Evolutionary conservation across 35 echinoderm and acorn worm genomes (phyloP).

Genomic region (Chiridota heheva): DNA sequence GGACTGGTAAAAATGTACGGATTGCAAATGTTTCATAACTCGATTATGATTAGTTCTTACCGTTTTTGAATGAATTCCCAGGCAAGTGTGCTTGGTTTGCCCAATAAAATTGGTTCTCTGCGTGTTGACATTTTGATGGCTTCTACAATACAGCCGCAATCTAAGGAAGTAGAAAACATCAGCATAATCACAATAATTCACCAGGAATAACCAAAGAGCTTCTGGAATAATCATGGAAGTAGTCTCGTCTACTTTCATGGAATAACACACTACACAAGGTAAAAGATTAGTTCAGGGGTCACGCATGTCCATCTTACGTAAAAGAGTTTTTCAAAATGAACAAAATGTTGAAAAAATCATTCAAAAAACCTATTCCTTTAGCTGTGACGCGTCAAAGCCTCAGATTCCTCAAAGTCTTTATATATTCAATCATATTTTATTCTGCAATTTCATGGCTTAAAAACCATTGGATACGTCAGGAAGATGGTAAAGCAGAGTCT

Average conservation of each 20-base stretch:
- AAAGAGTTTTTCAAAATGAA: not conserved
- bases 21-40: too few relatives aligned
- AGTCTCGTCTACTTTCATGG: not conserved
- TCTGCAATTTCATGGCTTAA: too few relatives aligned
- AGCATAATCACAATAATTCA: not conserved
- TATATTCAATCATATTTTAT: too few relatives aligned
- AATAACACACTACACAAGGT: not conserved
- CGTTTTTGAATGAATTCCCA: conserved; percentile 75
- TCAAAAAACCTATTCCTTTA: too few relatives aligned
- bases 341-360: too few relatives aligned
- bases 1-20: too few relatives aligned
- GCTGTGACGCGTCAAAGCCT: too few relatives aligned
- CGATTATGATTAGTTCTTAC: too few relatives aligned
- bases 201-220: not conserved
- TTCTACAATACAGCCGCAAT: conserved; percentile 77
- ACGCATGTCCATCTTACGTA: not conserved
- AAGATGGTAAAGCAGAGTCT: too few relatives aligned
- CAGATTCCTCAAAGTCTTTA: too few relatives aligned
- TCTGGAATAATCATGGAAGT: not conserved
- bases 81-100: conserved; percentile 77
- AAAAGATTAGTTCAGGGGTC: not conserved
- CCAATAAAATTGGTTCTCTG: conserved; percentile 59
- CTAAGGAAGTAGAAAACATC: conserved; percentile 18
- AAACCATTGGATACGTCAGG: too few relatives aligned
- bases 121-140: conserved; percentile 66